Evolutionary conservation across 2,888 invertebrate genomes (phyloP).

Genomic region (Erannis defoliaria): DNA sequence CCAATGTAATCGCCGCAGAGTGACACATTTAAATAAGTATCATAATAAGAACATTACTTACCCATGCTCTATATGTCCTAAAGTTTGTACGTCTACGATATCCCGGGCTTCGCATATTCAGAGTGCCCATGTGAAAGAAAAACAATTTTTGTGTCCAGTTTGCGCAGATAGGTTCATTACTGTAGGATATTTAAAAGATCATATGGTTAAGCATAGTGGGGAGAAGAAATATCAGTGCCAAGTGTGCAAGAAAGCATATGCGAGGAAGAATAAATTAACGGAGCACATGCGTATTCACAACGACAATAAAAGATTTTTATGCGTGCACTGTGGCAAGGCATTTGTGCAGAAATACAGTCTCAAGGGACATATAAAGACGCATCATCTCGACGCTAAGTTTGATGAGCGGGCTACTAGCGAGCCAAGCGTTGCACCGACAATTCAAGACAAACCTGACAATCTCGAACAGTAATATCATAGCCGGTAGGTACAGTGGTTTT

Average conservation of each 20-base stretch:
- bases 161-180: slow-evolving; percentile 5
- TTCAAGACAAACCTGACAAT: too few relatives aligned
- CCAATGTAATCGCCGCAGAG: slow-evolving; percentile 15
- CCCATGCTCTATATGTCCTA: slow-evolving; percentile 30
- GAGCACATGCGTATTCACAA: slow-evolving; percentile 53
- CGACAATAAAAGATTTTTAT: slow-evolving; percentile 44
- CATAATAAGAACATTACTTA: slow-evolving; percentile 32
- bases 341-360: slow-evolving; percentile 47
- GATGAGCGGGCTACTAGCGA: too few relatives aligned
- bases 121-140: not conserved
- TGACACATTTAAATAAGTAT: slow-evolving; percentile 30
- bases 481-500: too few relatives aligned
- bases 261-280: slow-evolving; percentile 45
- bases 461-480: too few relatives aligned
- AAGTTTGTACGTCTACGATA: slow-evolving; percentile 13
- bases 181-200: slow-evolving; percentile 14
- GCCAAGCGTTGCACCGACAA: too few relatives aligned
- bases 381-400: slow-evolving; percentile 35
- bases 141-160: not conserved
- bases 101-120: not conserved
- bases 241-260: slow-evolving; percentile 60
- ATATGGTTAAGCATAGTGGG: slow-evolving; percentile 63
- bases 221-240: slow-evolving; percentile 63
- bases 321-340: slow-evolving; percentile 38
- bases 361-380: slow-evolving; percentile 30